phyloP scores from a whole-genome alignment of 2,113 vertebrate species.

The Sigmodon hispidus region DNA sequence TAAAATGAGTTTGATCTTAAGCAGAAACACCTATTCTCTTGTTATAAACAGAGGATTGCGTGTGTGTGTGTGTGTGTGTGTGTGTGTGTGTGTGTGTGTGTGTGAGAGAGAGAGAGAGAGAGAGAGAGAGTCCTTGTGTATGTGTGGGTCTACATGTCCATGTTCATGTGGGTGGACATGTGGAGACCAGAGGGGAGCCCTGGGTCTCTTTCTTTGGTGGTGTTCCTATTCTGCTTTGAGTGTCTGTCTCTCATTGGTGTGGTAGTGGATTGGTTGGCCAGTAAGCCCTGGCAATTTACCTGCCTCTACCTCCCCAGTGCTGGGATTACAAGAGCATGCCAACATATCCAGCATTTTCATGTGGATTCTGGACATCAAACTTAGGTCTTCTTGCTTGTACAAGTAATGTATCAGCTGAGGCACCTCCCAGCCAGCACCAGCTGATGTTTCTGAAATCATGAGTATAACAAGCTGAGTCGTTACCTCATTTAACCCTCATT shows the following conservation, averaged over 20 bases:
- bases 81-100: neutral
- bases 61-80: neutral
- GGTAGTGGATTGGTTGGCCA: neutral
- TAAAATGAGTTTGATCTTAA: neutral
- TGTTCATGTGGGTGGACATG: neutral
- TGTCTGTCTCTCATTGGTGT: neutral
- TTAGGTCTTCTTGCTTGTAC: neutral
- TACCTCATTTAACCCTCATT: neutral
- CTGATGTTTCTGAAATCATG: neutral
- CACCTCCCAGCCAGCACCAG: neutral
- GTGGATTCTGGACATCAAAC: neutral
- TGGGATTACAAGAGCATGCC: neutral
- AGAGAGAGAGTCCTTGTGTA: neutral
- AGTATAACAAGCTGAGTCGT: neutral
- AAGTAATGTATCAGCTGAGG: neutral
- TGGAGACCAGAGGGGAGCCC: neutral
- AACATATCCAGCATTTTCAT: neutral
- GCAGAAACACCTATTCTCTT: neutral
- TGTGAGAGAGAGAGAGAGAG: neutral
- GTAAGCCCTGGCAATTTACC: neutral
- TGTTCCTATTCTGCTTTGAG: neutral
- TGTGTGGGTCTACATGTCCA: neutral
- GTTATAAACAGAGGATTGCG: neutral
- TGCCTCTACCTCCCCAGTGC: neutral
- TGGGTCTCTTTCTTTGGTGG: neutral